These are phyloP conservation scores for Cariama cristata DNA, from an alignment of 2,113 vertebrate species.

Conservation along the genomic window DNA sequence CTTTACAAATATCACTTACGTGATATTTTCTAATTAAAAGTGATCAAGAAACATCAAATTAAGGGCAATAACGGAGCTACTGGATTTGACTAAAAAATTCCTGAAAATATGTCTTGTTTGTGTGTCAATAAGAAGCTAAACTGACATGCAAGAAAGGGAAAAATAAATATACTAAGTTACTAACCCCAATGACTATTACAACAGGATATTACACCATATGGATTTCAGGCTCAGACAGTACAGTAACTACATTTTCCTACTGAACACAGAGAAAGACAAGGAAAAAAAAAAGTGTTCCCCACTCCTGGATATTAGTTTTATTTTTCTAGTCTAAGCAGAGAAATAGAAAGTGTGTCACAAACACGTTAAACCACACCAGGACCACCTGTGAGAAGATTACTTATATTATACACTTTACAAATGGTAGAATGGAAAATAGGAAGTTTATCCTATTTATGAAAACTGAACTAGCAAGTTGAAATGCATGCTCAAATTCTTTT, in stretches of 20 bases:
- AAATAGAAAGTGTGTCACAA: not conserved
- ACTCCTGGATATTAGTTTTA: not conserved
- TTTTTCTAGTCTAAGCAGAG: not conserved
- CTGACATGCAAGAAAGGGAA: not conserved
- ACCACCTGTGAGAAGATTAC: not conserved
- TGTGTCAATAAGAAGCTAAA: not conserved
- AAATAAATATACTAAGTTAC: not conserved
- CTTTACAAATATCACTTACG: not conserved
- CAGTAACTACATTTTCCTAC: not conserved
- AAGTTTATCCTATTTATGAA: not conserved
- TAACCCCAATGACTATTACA: not conserved
- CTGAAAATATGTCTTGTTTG: not conserved
- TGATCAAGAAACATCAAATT: not conserved
- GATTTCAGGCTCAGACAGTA: not conserved
- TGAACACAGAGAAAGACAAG: not conserved
- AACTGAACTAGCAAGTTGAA: not conserved
- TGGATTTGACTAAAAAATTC: not conserved
- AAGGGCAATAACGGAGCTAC: not conserved
- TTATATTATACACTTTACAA: not conserved
- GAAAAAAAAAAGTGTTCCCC: not conserved
- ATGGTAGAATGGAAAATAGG: not conserved
- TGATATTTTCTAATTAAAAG: not conserved
- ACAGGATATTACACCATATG: not conserved
- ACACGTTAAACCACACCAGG: accelerated
- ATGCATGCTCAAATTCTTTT: not conserved